These are phyloP conservation scores for Epinephelus lanceolatus DNA, from an alignment of 2,113 vertebrate genomes.

Conservation along the genomic window DNA sequence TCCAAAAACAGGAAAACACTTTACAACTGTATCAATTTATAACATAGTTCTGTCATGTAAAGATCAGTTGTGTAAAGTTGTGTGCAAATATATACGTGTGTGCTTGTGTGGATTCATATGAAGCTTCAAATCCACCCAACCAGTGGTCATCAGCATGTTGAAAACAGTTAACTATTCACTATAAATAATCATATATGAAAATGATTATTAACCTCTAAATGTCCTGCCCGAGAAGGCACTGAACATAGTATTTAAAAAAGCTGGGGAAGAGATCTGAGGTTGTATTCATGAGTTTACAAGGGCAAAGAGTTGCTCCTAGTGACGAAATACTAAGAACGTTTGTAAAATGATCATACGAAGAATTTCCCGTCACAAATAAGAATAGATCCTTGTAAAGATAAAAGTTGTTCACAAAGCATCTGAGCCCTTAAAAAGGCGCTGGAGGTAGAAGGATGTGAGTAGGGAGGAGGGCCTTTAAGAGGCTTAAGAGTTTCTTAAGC, in stretches of 20 bases:
- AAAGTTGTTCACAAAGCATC: too few relatives aligned
- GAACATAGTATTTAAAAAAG: not conserved
- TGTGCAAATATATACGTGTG: not conserved
- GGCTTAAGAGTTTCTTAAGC: too few relatives aligned
- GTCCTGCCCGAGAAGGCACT: not conserved
- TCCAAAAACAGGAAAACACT: not conserved
- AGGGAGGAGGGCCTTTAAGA: too few relatives aligned
- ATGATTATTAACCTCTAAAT: not conserved
- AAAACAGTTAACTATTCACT: not conserved
- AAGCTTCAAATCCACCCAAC: not conserved
- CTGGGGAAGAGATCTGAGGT: not conserved
- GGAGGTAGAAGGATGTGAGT: too few relatives aligned
- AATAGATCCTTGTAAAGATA: fast-evolving
- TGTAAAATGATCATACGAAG: too few relatives aligned
- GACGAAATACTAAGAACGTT: too few relatives aligned
- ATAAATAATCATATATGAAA: not conserved
- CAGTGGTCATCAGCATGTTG: too few relatives aligned
- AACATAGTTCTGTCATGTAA: not conserved
- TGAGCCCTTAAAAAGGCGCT: too few relatives aligned
- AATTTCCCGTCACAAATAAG: too few relatives aligned
- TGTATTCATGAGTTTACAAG: too few relatives aligned
- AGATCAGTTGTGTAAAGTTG: not conserved
- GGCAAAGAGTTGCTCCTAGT: too few relatives aligned
- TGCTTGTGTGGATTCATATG: not conserved
- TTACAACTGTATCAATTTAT: not conserved